These are phyloP conservation scores for Amblyraja radiata DNA, from an alignment of 2,797 vertebrate species.

Conservation along the genomic window DNA sequence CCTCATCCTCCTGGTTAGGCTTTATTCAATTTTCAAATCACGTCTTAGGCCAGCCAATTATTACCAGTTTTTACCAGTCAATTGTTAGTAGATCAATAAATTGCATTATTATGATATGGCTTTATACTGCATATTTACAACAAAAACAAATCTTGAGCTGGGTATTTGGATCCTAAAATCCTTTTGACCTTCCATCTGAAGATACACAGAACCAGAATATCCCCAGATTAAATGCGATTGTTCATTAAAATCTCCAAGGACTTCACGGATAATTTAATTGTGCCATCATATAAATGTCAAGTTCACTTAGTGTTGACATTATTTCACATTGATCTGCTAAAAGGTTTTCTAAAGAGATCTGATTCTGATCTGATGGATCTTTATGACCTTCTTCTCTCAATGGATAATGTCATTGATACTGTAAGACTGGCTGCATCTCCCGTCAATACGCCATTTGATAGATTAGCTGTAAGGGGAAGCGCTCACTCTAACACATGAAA, in stretches of 20 bases:
- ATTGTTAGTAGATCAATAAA: neutral
- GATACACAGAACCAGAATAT: neutral
- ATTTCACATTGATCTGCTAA: conserved; percentile 32
- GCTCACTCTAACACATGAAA: neutral
- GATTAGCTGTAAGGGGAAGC: neutral
- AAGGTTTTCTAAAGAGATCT: conserved; percentile 18
- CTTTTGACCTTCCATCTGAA: neutral
- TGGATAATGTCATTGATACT: neutral
- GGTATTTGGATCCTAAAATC: neutral
- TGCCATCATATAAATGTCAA: conserved; percentile 31
- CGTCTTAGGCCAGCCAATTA: neutral
- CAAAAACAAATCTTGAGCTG: neutral
- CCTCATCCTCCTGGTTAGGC: neutral
- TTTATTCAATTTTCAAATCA: neutral
- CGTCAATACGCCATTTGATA: neutral
- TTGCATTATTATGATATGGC: neutral
- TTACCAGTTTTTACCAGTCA: neutral
- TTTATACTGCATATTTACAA: neutral
- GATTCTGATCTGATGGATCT: neutral
- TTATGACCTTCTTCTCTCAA: conserved; percentile 15
- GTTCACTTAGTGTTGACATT: neutral
- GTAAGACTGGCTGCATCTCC: neutral
- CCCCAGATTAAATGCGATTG: neutral
- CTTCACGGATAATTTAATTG: conserved; percentile 10
- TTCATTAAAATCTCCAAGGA: conserved; percentile 17